Evolutionary conservation across 2,888 invertebrate species (phyloP), one percentile per base, ranked within the genome.

Genomic region (Parnassius smintheus): DNA sequence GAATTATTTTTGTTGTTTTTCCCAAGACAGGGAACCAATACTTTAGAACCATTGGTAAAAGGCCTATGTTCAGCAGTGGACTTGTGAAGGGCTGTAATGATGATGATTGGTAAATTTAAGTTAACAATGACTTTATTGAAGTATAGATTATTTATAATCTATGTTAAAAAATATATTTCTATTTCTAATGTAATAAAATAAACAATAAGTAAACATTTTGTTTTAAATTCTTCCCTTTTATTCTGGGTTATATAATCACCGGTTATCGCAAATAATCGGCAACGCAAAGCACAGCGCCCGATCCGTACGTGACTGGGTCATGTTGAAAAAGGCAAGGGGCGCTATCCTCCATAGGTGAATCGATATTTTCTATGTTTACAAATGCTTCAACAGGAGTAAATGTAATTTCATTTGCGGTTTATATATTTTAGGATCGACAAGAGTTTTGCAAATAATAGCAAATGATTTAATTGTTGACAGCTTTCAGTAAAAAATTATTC

Each of bases 271-370:
- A 63, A 63, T 63, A 63, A 63, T 63, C 58, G 62, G 62, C 54
- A 49, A 58, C 53, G 53, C 48, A 49, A 50, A 57, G 57, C 50
- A 53, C 57, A 62, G 49, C 35, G 50, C 41, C 53, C 60, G 41
- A 45, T 12, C 42, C 56, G 61, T 64, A 64, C 64, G 64, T 64
- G 64, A 64, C 64, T 57, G 64, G 64, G 60, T 60, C 60, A 60
- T 56, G 53, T 49, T 52, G 59, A 46, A 59, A 54, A 55, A 35
- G 51, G 59, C 46, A 63, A 63, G 56, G 51, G 59, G 59, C 45
- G 41, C 11, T 35, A 35, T 35, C 35, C 35, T 35, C 35, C 12
- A 11, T 46, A n/a, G 51, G 35, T 55, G 45, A 51, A 59, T 55
- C 56, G 63, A 59, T 63, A 50, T 64, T 59, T 63, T 61, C 62